These are phyloP conservation scores for Oryzias curvinotus DNA, from an alignment of 2,113 vertebrate species.

Conservation along the genomic window DNA sequence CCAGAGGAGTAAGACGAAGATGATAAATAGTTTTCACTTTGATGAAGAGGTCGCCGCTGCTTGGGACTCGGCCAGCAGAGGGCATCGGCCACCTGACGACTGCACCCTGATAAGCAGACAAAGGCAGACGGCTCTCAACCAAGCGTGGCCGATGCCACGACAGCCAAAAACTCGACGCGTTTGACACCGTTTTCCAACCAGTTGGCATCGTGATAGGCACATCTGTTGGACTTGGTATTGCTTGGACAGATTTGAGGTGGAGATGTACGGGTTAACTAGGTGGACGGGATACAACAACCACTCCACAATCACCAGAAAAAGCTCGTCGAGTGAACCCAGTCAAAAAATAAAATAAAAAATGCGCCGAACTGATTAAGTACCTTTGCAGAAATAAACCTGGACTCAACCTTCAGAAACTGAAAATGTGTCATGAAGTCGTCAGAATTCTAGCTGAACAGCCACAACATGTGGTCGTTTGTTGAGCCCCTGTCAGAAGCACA, in stretches of 20 bases:
- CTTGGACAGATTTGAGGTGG: conserved; percentile 65
- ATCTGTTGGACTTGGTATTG: conserved; percentile 77
- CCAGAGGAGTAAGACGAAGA: conserved; percentile 42
- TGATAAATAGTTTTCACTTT: conserved; percentile 56
- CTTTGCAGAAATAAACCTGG: conserved; percentile 57
- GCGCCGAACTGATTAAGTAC: conserved; percentile 68
- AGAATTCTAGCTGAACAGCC: conserved; percentile 56
- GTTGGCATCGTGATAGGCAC: conserved; percentile 72
- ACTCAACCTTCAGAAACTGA: conserved; percentile 65
- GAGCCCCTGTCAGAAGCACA: conserved; percentile 63
- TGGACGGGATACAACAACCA: conserved; percentile 53
- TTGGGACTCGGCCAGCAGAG: conserved; percentile 46
- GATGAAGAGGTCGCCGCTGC: conserved; percentile 59
- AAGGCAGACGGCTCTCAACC: conserved; percentile 63
- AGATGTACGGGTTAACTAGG: conserved; percentile 29
- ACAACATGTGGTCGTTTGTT: conserved; percentile 48
- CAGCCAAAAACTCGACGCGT: conserved; percentile 58
- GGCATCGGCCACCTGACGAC: conserved; percentile 54
- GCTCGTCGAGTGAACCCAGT: conserved; percentile 45
- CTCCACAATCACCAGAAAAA: conserved; percentile 46
- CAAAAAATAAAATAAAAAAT: conserved; percentile 17
- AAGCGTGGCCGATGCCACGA: conserved; percentile 41
- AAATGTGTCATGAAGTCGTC: conserved; percentile 59
- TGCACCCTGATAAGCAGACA: conserved; percentile 62
- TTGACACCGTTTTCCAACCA: conserved; percentile 66